Evolutionary conservation across 2,113 vertebrate species (phyloP).

Genomic region (Petromus typicus): DNA sequence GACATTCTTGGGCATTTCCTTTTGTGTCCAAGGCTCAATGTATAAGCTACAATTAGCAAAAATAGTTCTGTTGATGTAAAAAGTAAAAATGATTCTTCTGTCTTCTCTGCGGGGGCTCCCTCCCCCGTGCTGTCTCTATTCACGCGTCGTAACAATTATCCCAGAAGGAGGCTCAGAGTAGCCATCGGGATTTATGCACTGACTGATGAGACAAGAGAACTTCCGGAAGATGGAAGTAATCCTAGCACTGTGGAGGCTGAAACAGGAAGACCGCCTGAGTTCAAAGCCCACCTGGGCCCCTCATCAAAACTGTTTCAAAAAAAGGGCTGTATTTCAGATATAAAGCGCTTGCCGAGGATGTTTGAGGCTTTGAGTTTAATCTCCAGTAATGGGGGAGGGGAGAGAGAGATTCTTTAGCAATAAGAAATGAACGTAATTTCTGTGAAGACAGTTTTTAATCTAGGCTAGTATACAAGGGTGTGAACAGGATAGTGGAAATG

Average conservation of each 20-base stretch:
- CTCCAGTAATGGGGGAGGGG: neutral
- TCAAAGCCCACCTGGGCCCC: neutral
- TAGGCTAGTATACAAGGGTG: neutral
- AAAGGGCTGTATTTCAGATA: too few relatives aligned
- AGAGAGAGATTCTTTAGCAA: neutral
- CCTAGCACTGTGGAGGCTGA: neutral
- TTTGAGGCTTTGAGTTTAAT: neutral
- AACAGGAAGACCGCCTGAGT: neutral
- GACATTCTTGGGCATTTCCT: neutral
- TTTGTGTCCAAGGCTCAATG: neutral
- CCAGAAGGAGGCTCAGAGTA: neutral
- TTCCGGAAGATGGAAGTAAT: neutral
- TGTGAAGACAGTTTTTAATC: neutral
- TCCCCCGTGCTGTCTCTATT: neutral
- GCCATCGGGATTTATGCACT: neutral
- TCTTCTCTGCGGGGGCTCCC: too few relatives aligned
- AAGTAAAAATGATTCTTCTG: constrained; percentile 26
- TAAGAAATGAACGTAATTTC: neutral
- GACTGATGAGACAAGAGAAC: neutral
- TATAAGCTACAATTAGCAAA: neutral
- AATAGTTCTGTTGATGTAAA: neutral
- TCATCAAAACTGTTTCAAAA: neutral
- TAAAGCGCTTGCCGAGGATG: neutral
- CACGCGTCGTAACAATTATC: neutral
- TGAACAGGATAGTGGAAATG: neutral